Evolutionary conservation across 2,888 invertebrate species (phyloP), one percentile per base, ranked within the genome.

Genomic region (Cephus spinipes): DNA sequence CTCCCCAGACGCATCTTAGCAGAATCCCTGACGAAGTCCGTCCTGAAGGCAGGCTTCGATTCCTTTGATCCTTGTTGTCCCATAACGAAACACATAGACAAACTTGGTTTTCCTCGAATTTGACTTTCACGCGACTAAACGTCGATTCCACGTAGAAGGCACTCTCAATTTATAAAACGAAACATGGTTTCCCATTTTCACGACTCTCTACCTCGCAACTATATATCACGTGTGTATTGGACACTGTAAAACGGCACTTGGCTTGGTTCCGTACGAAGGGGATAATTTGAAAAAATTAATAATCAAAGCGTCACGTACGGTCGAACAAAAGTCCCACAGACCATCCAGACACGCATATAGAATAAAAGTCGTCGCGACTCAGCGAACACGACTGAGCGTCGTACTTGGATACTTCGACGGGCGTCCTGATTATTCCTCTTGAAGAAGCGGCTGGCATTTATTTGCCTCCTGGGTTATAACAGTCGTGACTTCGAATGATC

Each of bases 61-160:
- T 87, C 87, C 82, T 90, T 91, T 78, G 91, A 91, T 81, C 89
- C 87, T 81, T 91, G 91, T 79, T 91, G 91, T 36, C 91, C 91
- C 91, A 91, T 91, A 74, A 71, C 75, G 71, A 75, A 71, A 68
- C 55, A 55, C 55, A 55, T 55, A 55, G 23, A 23, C 9, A 55
- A 55, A 55, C 55, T 55, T 55, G 55, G 55, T 0, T 55, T 55
- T 23, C 6, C 23, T 55, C 55, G 55, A 23, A 55, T 55, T 55
- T 1, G 9, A 9, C 9, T 55, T 55, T 55, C 55, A 23, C 55
- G 23, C 55, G 55, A 23, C 23, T 9, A 23, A 55, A 55, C 23
- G 55, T 55, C 55, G 9, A 55, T 55, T 55, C 55, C 55, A 55
- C 55, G 23, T 55, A 55, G 55, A 55, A 55, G 55, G 55, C 55